Percentiles rank a stretch among this genome's conserved stretches.
These are phyloP conservation scores for Eumaeus atala DNA, from an alignment of 1,140 invertebrate genomes.

Conservation along the genomic window DNA sequence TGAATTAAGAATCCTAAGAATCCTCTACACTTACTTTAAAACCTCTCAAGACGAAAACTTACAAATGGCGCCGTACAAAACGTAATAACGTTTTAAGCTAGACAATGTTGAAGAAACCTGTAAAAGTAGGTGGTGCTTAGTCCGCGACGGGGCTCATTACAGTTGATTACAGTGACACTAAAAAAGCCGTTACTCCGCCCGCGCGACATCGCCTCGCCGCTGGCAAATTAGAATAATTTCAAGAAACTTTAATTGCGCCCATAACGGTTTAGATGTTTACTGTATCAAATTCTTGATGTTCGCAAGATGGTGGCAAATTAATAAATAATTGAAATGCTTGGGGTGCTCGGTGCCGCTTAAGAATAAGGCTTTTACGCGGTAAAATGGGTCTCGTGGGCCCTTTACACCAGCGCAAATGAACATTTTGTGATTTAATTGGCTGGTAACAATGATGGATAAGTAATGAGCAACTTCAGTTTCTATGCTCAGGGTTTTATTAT, in stretches of 20 bases:
- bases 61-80: too few relatives aligned
- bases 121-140: constrained; percentile 8
- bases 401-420: constrained; percentile 6
- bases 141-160: constrained; percentile 1
- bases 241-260: constrained; percentile 25
- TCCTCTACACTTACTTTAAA: too few relatives aligned
- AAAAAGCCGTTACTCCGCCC: not conserved
- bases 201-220: not conserved
- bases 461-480: too few relatives aligned
- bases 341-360: constrained; percentile 26
- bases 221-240: constrained; percentile 4
- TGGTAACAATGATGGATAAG: too few relatives aligned
- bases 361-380: constrained; percentile 24
- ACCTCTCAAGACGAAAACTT: too few relatives aligned
- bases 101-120: constrained; percentile 9
- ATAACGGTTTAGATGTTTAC: constrained; percentile 26
- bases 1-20: too few relatives aligned
- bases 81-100: not conserved
- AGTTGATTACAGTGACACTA: constrained; percentile 5
- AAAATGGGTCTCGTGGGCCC: constrained; percentile 2
- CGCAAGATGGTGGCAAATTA: constrained; percentile 32
- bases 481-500: too few relatives aligned
- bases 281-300: constrained; percentile 29
- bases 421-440: not conserved
- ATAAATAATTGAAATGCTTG: constrained; percentile 37